Conservation (phyloP, 2,888 invertebrate species). For the Cheilosia pagana region DNA sequence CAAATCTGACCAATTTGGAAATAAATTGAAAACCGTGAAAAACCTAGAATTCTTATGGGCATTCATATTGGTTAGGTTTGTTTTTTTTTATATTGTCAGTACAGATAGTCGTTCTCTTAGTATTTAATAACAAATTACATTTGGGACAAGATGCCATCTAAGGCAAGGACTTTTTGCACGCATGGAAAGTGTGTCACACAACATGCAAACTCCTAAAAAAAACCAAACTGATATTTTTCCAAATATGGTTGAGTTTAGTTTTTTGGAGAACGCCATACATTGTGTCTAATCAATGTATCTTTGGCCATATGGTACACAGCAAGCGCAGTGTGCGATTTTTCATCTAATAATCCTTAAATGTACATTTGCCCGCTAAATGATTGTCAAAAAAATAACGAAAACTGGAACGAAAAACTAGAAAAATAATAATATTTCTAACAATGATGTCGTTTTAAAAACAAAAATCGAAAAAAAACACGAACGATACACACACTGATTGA, state of each 20-base stretch:
- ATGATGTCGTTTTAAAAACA: slow-evolving; percentile 5
- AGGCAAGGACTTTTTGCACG: slow-evolving; percentile 66
- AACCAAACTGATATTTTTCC: slow-evolving; percentile 48
- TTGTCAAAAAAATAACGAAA: slow-evolving; percentile 2
- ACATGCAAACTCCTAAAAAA: slow-evolving; percentile 45
- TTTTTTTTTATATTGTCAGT: not conserved
- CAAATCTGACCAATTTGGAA: slow-evolving; percentile 59
- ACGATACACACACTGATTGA: not conserved
- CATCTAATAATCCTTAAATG: slow-evolving; percentile 58
- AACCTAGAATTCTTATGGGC: slow-evolving; percentile 36
- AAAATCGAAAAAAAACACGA: not conserved
- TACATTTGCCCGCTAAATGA: slow-evolving; percentile 40
- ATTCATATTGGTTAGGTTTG: slow-evolving; percentile 12
- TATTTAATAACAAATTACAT: slow-evolving; percentile 70
- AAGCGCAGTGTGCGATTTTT: slow-evolving; percentile 27
- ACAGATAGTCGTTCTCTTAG: slow-evolving; percentile 24
- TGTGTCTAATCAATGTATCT: slow-evolving; percentile 15
- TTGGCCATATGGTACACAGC: slow-evolving; percentile 52
- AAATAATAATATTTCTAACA: no score
- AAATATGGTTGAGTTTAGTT: slow-evolving; percentile 60
- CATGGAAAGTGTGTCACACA: slow-evolving; percentile 75
- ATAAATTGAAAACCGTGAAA: slow-evolving; percentile 61
- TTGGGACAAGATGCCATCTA: slow-evolving; percentile 74
- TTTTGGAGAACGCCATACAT: slow-evolving; percentile 16
- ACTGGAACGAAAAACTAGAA: no score